Evolutionary conservation across 2,888 invertebrate species (phyloP), one percentile per base, ranked within the genome.

Genomic region (Imbricaverruca yamaguchii): DNA sequence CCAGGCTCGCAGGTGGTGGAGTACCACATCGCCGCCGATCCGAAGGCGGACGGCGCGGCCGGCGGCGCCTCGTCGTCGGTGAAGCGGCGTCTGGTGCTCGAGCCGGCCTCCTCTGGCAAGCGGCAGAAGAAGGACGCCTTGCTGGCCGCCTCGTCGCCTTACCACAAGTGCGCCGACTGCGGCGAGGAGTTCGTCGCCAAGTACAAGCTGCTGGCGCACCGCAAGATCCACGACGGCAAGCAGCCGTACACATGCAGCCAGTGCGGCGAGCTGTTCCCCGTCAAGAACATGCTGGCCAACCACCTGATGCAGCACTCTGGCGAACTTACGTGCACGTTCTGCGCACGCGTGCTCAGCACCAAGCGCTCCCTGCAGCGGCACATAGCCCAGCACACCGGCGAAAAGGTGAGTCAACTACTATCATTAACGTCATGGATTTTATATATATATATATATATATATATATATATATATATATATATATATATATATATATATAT

Each of bases 211-310:
- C 55, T 78, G 77, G 77, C 77, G 21, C 77, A 78, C 56, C 18
- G 77, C 53, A 78, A 78, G 77, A 78, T 78, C 11, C 77, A 78
- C 77, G 56, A 55, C 21, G 77, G 77, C 55, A 78, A 78, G 56
- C 55, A 55, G 77, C 55, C 77, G 77, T 78, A 78, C 21, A 12
- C 77, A 56, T 78, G 77, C 13, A 21, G n/a, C 12, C 77, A 78
- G 77, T 78, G 77, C n/a, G 77, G 77, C 11, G 77, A 78, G n/a
- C 18, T 56, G 77, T 78, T 78, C n/a, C 77, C 77, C 1, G 77
- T 78, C 21, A 78, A 56, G 77, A 78, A 78, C 56, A 78, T 78
- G 77, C 77, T 78, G 77, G 55, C 77, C 53, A 78, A 78, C n/a
- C 77, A 78, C 21, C 56, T 78, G 77, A 55, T 78, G 56, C 77